phyloP scores from a whole-genome alignment of 1,140 invertebrate genomes.

The Charaxes varanes region DNA sequence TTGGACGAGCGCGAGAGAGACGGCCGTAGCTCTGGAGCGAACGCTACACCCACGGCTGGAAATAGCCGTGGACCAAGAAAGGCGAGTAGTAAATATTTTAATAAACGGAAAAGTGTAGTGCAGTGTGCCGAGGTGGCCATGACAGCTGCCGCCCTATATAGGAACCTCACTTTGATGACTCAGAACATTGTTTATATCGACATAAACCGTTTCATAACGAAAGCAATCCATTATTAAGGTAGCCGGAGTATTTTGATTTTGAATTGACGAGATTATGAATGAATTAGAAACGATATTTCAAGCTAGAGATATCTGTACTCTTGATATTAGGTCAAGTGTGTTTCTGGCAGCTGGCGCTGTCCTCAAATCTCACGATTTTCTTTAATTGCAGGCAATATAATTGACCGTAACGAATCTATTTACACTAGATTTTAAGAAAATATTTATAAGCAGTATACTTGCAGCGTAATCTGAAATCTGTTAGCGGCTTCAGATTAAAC shows the following conservation, averaged over 20 bases:
- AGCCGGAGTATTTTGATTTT: no score
- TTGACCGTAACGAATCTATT: conserved; percentile 4
- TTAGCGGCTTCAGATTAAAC: no score
- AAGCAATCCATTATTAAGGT: not conserved
- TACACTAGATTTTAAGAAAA: no score
- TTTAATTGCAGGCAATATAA: conserved; percentile 11
- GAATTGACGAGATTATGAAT: conserved; percentile 13
- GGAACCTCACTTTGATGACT: conserved; percentile 22
- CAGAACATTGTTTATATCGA: conserved; percentile 23
- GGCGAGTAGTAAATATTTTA: conserved; percentile 73
- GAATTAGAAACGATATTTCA: no score
- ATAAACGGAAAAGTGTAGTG: conserved; percentile 73
- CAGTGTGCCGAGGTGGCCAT: conserved; percentile 68
- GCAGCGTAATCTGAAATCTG: not conserved
- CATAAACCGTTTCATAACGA: not conserved
- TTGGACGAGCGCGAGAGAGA: conserved; percentile 43
- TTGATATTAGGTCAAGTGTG: conserved; percentile 19
- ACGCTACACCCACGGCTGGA: conserved; percentile 59
- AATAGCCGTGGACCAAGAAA: conserved; percentile 76
- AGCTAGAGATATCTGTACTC: not conserved
- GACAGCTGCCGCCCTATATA: conserved; percentile 35
- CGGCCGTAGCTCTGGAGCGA: conserved; percentile 43
- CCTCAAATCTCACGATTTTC: conserved; percentile 14
- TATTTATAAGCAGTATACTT: not conserved
- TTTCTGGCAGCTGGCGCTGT: conserved; percentile 17